Conservation (phyloP, 2,797 vertebrate species). For the Macropus fuliginosus region DNA sequence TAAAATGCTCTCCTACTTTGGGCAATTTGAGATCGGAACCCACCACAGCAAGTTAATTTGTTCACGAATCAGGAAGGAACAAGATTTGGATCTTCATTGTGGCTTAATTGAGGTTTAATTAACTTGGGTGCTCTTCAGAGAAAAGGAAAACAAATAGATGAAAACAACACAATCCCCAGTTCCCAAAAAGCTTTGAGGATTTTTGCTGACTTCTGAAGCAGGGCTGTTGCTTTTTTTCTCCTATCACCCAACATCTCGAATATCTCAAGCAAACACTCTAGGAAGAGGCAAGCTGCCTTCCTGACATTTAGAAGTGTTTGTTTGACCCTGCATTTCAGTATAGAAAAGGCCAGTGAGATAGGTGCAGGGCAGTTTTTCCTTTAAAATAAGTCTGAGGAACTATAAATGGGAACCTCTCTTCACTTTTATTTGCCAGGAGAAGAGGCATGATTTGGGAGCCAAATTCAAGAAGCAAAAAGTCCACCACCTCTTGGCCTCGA, state of each 20-base stretch:
- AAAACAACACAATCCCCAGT: conserved; percentile 35
- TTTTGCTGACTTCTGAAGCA: conserved; percentile 57
- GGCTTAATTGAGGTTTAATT: conserved; percentile 74
- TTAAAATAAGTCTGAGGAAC: not conserved
- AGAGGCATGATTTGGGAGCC: not conserved
- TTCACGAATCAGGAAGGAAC: conserved; percentile 65
- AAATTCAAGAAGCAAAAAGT: too few species aligned
- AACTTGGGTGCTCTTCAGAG: conserved; percentile 57
- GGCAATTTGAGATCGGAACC: conserved; percentile 11
- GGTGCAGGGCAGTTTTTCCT: not conserved
- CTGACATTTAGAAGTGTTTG: conserved; percentile 31
- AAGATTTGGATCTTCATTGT: conserved; percentile 71
- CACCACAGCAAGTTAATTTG: conserved; percentile 49
- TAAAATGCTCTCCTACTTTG: not conserved
- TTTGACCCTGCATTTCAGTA: not conserved
- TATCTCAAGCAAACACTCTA: conserved; percentile 37
- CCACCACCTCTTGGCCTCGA: rapidly evolving
- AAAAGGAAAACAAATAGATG: conserved; percentile 65
- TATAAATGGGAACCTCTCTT: rapidly evolving
- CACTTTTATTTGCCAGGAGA: not conserved
- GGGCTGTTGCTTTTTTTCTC: not conserved
- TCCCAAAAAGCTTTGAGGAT: conserved; percentile 64
- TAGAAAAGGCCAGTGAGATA: not conserved
- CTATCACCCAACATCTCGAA: not conserved
- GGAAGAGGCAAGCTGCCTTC: not conserved